These are phyloP conservation scores for Oscheius onirici DNA, from an alignment of 2,888 invertebrate genomes.

Conservation along the genomic window DNA sequence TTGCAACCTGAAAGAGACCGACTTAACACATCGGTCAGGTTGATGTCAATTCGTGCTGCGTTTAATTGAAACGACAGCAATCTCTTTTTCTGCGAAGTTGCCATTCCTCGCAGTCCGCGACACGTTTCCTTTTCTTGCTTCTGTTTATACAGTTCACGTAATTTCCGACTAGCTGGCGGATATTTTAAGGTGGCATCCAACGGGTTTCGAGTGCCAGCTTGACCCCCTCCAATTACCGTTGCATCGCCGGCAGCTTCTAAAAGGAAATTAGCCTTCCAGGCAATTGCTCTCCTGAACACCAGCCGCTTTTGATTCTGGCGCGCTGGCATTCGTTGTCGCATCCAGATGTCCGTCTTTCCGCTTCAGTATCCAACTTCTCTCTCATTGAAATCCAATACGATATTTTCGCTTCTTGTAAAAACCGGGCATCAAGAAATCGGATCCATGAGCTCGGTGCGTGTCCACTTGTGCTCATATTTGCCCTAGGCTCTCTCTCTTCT, in stretches of 20 bases:
- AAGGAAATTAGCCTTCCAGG: slow-evolving; percentile 33
- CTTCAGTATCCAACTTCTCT: not conserved
- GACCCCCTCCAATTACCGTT: slow-evolving; percentile 30
- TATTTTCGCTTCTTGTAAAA: not conserved
- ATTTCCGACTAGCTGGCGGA: not conserved
- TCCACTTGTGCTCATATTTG: slow-evolving; percentile 28
- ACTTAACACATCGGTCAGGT: slow-evolving; percentile 11
- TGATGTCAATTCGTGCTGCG: slow-evolving; percentile 1
- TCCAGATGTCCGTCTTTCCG: not conserved
- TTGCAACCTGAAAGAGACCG: not conserved
- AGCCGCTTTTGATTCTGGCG: slow-evolving; percentile 22
- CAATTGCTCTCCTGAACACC: slow-evolving; percentile 26
- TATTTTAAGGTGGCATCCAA: slow-evolving; percentile 12
- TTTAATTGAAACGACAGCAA: slow-evolving; percentile 2
- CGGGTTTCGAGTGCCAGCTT: slow-evolving; percentile 17
- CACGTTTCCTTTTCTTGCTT: not conserved
- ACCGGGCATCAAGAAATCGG: slow-evolving; percentile 28
- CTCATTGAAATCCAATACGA: slow-evolving; percentile 2
- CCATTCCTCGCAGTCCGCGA: not conserved
- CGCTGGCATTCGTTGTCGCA: slow-evolving; percentile 2
- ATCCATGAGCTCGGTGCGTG: slow-evolving; percentile 21
- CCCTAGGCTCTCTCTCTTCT: slow-evolving; percentile 4
- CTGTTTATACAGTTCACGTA: not conserved
- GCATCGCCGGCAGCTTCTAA: slow-evolving; percentile 22
- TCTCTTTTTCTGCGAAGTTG: not conserved